These are phyloP conservation scores for Sebastes melanostomus DNA, from an alignment of 2,797 vertebrate genomes.

Conservation along the genomic window DNA sequence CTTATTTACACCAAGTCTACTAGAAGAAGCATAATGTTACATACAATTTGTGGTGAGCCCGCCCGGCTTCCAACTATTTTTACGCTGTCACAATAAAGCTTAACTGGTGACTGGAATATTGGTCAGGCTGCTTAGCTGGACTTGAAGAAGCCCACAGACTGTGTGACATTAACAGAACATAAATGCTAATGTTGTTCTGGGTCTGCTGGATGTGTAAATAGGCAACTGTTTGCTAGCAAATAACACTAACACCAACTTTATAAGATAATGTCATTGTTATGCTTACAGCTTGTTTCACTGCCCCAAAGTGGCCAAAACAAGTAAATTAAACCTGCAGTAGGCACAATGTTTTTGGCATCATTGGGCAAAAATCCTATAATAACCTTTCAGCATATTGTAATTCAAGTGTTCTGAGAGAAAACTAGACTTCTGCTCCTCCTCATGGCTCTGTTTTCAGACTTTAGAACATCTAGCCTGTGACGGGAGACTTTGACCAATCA, in stretches of 20 bases:
- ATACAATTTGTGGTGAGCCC: conserved; percentile 12
- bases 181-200: not conserved
- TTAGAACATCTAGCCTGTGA: too few relatives aligned
- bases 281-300: not conserved
- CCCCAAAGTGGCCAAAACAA: not conserved
- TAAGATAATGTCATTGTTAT: not conserved
- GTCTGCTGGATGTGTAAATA: not conserved
- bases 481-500: too few relatives aligned
- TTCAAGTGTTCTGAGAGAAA: too few relatives aligned
- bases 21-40: not conserved
- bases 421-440: too few relatives aligned
- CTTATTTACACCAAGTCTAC: conserved; percentile 34
- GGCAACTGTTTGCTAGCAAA: not conserved
- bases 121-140: not conserved
- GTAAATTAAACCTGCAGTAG: too few relatives aligned
- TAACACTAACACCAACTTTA: not conserved
- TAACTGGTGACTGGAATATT: not conserved
- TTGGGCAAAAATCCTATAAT: too few relatives aligned
- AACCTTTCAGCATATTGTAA: too few relatives aligned
- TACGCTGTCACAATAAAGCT: conserved; percentile 19
- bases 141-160: not conserved
- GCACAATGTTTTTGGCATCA: too few relatives aligned
- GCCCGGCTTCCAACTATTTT: not conserved
- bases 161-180: not conserved
- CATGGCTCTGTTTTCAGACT: too few relatives aligned